These are phyloP conservation scores for Ophioninae sp. DNA, from an alignment of 2,888 invertebrate species.

Conservation along the genomic window DNA sequence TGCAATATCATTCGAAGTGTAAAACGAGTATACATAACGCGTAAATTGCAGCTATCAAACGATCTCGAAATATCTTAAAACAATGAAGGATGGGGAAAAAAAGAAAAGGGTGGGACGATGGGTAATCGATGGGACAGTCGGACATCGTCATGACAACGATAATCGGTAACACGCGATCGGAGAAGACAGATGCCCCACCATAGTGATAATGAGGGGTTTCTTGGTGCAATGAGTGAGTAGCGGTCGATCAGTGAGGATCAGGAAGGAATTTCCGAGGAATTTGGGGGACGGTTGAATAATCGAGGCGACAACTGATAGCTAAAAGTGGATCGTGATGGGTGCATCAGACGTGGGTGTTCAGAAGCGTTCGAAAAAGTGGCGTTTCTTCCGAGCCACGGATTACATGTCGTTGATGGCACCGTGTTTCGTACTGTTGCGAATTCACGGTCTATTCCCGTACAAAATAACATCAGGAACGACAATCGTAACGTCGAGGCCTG, in stretches of 20 bases:
- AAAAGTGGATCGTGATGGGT: conserved; percentile 32
- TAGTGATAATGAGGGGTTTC: conserved; percentile 14
- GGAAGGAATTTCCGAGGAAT: not conserved
- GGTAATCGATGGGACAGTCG: conserved; percentile 43
- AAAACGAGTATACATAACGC: not conserved
- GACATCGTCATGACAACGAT: conserved; percentile 59
- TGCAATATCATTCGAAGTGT: not conserved
- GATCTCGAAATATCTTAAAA: not conserved
- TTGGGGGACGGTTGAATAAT: not conserved
- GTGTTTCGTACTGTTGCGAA: conserved; percentile 58
- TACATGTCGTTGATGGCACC: conserved; percentile 69
- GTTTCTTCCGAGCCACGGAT: conserved; percentile 63
- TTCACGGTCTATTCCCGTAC: conserved; percentile 70
- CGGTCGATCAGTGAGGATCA: conserved; percentile 20
- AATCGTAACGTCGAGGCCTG: conserved; percentile 60
- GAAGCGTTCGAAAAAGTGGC: conserved; percentile 59
- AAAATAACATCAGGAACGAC: conserved; percentile 59
- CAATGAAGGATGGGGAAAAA: not conserved
- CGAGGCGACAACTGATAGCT: not conserved
- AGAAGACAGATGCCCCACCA: not conserved
- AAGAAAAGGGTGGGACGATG: conserved; percentile 12
- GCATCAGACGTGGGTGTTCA: conserved; percentile 26
- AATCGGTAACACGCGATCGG: conserved; percentile 47
- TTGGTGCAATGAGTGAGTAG: not conserved
- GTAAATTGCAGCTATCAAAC: not conserved